Conservation (phyloP, 2,888 invertebrate species). For the Nesidiocoris tenuis region DNA sequence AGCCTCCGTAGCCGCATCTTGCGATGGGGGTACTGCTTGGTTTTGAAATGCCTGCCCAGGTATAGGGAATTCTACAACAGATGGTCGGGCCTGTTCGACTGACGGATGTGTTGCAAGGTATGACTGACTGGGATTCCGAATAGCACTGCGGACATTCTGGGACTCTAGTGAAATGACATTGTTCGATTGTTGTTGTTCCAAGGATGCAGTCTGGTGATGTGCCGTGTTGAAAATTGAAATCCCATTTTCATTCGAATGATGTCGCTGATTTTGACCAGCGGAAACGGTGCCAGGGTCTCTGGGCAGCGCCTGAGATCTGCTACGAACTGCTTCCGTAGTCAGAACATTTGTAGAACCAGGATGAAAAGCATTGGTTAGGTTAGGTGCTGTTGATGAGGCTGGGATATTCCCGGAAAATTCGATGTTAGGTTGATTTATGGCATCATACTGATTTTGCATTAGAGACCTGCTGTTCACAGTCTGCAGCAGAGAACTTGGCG, state of each 20-base stretch:
- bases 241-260: slow-evolving; percentile 7
- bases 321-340: not conserved
- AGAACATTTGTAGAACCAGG: not conserved
- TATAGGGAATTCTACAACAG: too few relatives aligned
- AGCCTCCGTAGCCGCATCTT: not conserved
- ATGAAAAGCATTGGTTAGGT: not conserved
- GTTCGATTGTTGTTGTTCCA: not conserved
- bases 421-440: not conserved
- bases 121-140: not conserved
- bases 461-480: not conserved
- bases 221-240: not conserved
- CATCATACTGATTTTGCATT: not conserved
- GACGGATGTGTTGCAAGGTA: not conserved
- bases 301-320: slow-evolving; percentile 14
- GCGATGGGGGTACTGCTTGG: slow-evolving; percentile 1
- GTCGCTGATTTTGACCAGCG: not conserved
- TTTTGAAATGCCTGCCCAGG: not conserved
- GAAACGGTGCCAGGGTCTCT: slow-evolving; percentile 14
- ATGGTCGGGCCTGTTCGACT: not conserved
- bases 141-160: not conserved
- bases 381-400: not conserved
- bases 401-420: not conserved
- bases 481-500: not conserved
- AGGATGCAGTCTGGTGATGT: not conserved
- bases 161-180: not conserved